Conservation (phyloP, 2,888 invertebrate genomes). For the Dicyrtoma fusca region DNA sequence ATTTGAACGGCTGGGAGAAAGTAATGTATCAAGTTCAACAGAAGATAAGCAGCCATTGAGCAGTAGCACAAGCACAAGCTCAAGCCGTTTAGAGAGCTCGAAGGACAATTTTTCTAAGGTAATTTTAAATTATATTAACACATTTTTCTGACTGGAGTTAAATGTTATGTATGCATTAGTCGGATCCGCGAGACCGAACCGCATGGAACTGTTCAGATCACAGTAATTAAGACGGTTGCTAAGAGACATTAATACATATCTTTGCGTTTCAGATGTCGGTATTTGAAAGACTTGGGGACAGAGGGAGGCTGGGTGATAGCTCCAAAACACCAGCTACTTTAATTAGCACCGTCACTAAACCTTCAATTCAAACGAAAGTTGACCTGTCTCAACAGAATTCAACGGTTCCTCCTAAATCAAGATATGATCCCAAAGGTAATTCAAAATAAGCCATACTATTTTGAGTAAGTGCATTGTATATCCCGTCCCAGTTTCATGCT, state of each 20-base stretch:
- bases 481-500: neutral
- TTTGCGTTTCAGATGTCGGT: slow-evolving; percentile 47
- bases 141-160: too few species aligned
- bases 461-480: too few species aligned
- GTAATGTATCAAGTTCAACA: slow-evolving; percentile 59
- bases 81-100: neutral
- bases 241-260: too few species aligned
- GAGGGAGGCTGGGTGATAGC: neutral
- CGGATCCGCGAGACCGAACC: too few species aligned
- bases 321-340: neutral
- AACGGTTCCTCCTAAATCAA: neutral
- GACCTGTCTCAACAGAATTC: neutral
- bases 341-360: neutral
- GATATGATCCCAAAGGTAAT: slow-evolving; percentile 6
- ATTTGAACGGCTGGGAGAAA: slow-evolving; percentile 64
- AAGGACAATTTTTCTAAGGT: slow-evolving; percentile 9
- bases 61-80: too few species aligned
- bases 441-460: too few species aligned
- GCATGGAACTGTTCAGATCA: too few species aligned
- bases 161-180: too few species aligned
- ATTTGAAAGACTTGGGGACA: slow-evolving; percentile 48
- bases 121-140: neutral
- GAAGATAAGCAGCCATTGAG: neutral
- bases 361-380: neutral
- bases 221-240: neutral